A percentile compares a stretch with the other conserved stretches of the same genome.
Evolutionary conservation across 37 sponge, comb jelly and placozoan genomes (phyloP).

Genomic region (Haliclona indistincta): DNA sequence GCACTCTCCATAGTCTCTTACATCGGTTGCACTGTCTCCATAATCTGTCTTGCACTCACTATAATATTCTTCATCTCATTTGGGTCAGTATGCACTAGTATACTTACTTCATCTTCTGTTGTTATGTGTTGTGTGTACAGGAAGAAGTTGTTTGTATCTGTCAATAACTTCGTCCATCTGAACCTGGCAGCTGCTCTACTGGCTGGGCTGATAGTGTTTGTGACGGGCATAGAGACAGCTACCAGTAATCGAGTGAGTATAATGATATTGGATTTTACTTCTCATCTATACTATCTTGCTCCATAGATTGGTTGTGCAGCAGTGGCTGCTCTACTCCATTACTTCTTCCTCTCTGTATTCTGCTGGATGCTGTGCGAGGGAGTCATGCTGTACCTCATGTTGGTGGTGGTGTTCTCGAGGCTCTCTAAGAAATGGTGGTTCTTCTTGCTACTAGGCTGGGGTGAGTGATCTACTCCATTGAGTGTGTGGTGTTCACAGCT

Average conservation of each 20-base stretch:
- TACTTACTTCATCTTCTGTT: neutral
- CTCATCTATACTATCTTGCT: neutral
- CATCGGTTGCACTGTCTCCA: conserved; percentile 45
- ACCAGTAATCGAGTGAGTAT: neutral
- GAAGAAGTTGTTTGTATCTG: conserved; percentile 15
- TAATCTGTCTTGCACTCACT: conserved; percentile 35
- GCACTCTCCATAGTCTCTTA: conserved; percentile 40
- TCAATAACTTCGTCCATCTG: conserved; percentile 21
- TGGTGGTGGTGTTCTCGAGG: conserved; percentile 39
- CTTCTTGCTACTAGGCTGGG: conserved; percentile 42
- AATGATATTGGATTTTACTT: neutral
- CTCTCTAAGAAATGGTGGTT: conserved; percentile 54
- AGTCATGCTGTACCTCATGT: conserved; percentile 62
- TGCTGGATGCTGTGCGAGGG: conserved; percentile 70
- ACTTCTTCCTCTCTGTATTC: conserved; percentile 48
- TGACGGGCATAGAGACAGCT: conserved; percentile 25
- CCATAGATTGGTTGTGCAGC: conserved; percentile 7
- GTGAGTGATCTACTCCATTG: conserved; percentile 17
- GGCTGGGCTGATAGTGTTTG: conserved; percentile 13
- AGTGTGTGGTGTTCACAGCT: neutral
- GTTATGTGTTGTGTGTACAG: neutral
- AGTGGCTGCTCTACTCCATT: conserved; percentile 45
- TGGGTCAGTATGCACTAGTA: conserved; percentile 14
- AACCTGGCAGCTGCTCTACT: conserved; percentile 13
- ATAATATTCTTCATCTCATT: conserved; percentile 54